Evolutionary conservation across 2,797 vertebrate genomes (phyloP), one percentile per base, ranked within the genome.

Genomic region (Gallinago solitaria): DNA sequence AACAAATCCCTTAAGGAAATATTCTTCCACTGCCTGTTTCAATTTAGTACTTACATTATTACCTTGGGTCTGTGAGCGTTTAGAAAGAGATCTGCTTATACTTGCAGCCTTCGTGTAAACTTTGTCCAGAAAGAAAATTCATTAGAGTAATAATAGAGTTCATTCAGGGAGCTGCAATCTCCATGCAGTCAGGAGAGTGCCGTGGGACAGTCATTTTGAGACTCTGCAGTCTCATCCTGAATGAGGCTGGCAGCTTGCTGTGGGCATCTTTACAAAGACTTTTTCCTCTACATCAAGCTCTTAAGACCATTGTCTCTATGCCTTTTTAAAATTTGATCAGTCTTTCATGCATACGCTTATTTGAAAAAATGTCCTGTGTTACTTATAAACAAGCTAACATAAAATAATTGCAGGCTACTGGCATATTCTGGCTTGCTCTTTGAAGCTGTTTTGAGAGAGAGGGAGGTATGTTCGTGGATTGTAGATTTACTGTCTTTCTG

Each of bases 71-170:
- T 10, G 5, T 30, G 70, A 90, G 47, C 35, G 48, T 91, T 89
- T 63, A 53, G 47, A 56, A 50, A 13, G 50, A 50, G 41, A 11
- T 4, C 9, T 0, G 0, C 9, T 37, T 79, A 33, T 3, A 30
- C 11, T 32, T 87, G 27, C 48, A 63, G 41, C 32, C 35, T 78
- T 78, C 25, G 6, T 78, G 16, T 79, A 93, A 81, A 35, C 14
- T 61, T 93, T 82, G 51, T 43, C 39, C n/a, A 56, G 67, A 87
- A 86, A 64, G 16, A 79, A 76, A 64, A 73, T 82, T 50, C 18
- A 21, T 81, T 70, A 30, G 54, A 19, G 17, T 59, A 37, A 18
- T 82, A 67, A n/a, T 5, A 63, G 24, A 18, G 15, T 25, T 85
- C 16, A 41, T 83, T 94, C 28, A 33, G 79, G 79, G 43, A 74